phyloP scores from a whole-genome alignment of 2,113 vertebrate species.

The Leptosomus discolor region DNA sequence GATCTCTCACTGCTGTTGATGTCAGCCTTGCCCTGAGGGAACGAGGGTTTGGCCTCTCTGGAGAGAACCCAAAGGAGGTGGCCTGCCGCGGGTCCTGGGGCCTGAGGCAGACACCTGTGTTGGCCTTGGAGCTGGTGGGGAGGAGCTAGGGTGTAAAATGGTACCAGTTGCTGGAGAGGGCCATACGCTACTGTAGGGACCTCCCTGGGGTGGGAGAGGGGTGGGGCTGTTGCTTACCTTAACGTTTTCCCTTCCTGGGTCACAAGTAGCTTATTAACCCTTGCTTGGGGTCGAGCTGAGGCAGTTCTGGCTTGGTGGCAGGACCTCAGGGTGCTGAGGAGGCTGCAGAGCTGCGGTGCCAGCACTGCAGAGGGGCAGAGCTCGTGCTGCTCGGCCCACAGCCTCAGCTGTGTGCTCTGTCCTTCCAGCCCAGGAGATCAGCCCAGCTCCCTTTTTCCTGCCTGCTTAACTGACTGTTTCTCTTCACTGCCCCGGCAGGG shows the following conservation, averaged over 20 bases:
- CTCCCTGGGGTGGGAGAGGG: background rate
- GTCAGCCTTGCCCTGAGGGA: background rate
- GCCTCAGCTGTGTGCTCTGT: background rate
- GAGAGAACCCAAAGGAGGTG: background rate
- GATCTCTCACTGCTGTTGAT: fast-evolving
- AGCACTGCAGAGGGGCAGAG: no score
- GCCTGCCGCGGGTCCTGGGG: background rate
- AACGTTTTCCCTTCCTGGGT: background rate
- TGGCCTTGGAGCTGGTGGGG: background rate
- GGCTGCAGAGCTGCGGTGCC: no score
- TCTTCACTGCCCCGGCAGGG: background rate
- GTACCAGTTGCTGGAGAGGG: fast-evolving
- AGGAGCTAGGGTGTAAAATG: background rate
- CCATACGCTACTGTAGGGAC: fast-evolving
- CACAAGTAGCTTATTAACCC: background rate
- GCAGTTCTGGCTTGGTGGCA: no score
- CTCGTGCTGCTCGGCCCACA: background rate
- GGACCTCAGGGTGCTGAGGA: no score
- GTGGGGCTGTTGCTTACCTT: background rate
- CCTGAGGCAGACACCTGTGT: fast-evolving
- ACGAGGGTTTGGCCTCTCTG: fast-evolving
- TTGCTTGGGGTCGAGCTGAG: background rate
- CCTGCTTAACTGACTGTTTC: background rate
- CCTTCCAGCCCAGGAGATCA: background rate
- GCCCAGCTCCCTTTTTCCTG: no score